Conservation (phyloP, 2,888 invertebrate genomes). For the Mellilla xanthometata region DNA sequence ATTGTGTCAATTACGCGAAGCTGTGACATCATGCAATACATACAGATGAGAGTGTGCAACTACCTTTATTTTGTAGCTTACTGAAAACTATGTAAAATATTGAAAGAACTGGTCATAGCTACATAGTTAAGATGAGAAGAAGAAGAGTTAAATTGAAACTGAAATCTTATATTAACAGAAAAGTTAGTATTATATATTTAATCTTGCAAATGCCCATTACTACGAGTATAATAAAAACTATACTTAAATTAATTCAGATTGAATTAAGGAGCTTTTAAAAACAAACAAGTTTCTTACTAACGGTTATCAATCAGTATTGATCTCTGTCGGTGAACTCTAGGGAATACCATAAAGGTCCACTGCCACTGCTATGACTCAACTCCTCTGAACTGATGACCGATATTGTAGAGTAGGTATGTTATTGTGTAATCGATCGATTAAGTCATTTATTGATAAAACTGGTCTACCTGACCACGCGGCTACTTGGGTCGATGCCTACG, state of each 20-base stretch:
- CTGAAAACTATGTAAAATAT: not conserved
- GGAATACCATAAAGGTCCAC: constrained; percentile 8
- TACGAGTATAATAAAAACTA: too few relatives aligned
- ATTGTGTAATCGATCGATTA: constrained; percentile 22
- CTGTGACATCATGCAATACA: constrained; percentile 70
- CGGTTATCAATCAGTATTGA: constrained; percentile 1
- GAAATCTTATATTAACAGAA: too few relatives aligned
- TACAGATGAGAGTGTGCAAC: constrained; percentile 72
- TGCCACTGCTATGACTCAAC: constrained; percentile 11
- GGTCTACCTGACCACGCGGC: constrained; percentile 11
- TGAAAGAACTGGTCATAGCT: too few relatives aligned
- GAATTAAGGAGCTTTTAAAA: not conserved
- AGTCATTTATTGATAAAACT: constrained; percentile 23
- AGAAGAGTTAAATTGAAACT: too few relatives aligned
- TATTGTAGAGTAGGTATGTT: constrained; percentile 15
- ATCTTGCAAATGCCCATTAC: too few relatives aligned
- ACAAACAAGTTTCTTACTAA: not conserved
- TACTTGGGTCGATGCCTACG: too few relatives aligned
- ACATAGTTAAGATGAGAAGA: too few relatives aligned
- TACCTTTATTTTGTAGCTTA: constrained; percentile 51
- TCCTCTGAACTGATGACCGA: constrained; percentile 16
- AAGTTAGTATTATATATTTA: too few relatives aligned
- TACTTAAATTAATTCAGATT: too few relatives aligned
- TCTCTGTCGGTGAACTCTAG: not conserved
- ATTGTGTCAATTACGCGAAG: constrained; percentile 79